Evolutionary conservation across 2,113 vertebrate genomes (phyloP).

Genomic region (Turnix velox): DNA sequence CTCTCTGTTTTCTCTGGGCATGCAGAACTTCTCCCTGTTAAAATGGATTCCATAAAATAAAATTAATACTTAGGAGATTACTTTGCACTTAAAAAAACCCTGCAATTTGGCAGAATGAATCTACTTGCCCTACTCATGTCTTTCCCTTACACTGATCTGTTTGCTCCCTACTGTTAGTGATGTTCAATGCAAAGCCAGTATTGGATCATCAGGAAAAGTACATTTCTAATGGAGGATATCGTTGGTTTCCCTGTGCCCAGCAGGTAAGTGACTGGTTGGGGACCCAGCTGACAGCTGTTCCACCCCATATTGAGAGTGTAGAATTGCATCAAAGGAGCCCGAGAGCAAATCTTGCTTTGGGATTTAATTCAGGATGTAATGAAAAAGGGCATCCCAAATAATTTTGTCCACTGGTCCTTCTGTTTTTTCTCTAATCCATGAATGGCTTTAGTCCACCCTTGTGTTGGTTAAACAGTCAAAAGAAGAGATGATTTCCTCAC

Average conservation of each 20-base stretch:
- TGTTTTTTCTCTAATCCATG: not conserved
- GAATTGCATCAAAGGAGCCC: not conserved
- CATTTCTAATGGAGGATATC: not conserved
- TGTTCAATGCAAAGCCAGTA: not conserved
- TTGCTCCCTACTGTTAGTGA: not conserved
- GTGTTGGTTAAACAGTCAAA: not conserved
- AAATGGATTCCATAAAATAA: not conserved
- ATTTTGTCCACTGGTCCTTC: not conserved
- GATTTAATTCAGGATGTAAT: not conserved
- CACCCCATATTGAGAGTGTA: accelerated
- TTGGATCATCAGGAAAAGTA: not conserved
- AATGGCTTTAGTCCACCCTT: not conserved
- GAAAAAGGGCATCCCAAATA: not conserved
- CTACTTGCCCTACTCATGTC: not conserved
- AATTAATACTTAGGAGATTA: not conserved
- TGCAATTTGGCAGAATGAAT: not conserved
- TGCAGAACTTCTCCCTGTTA: not conserved
- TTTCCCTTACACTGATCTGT: not conserved
- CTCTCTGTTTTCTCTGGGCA: not conserved
- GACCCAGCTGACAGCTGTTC: not conserved
- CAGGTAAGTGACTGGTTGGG: not conserved
- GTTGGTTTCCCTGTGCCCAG: not conserved
- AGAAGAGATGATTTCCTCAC: not conserved
- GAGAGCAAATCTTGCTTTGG: not conserved
- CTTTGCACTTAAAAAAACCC: not conserved